A percentile compares a stretch with the other conserved stretches of the same genome.
Evolutionary conservation across 53 echinoderm and acorn worm genomes (phyloP).

Genomic region (Henricia sp.): DNA sequence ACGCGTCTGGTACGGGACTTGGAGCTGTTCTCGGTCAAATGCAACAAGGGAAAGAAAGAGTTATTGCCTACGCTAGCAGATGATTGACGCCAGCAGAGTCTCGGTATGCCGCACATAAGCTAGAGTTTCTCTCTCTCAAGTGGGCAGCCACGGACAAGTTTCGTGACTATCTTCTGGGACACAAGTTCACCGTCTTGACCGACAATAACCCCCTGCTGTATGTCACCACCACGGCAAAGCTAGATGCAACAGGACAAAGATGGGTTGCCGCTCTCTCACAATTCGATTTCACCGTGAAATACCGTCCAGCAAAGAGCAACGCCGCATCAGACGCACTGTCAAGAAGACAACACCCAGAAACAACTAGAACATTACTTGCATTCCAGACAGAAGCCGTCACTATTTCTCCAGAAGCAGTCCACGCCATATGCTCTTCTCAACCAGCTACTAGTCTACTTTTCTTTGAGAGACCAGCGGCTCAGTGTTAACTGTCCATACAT

Average conservation of each 20-base stretch:
- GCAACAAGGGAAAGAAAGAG: slow-evolving; percentile 22
- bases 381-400: background rate
- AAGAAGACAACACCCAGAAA: background rate
- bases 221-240: slow-evolving; percentile 64
- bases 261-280: slow-evolving; percentile 33
- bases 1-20: slow-evolving; percentile 22
- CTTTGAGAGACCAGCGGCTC: background rate
- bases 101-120: slow-evolving; percentile 60
- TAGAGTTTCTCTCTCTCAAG: slow-evolving; percentile 68
- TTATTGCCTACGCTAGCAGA: no score
- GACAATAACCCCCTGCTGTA: slow-evolving; percentile 70
- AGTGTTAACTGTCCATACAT: background rate
- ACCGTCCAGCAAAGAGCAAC: slow-evolving; percentile 23
- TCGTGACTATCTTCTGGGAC: slow-evolving; percentile 56
- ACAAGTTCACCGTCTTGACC: slow-evolving; percentile 56
- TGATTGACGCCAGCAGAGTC: slow-evolving; percentile 47
- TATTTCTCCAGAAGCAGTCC: background rate
- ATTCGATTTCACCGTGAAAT: slow-evolving; percentile 15
- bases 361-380: background rate
- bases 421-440: background rate
- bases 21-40: slow-evolving; percentile 23
- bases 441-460: background rate
- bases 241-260: slow-evolving; percentile 27
- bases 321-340: slow-evolving; percentile 25
- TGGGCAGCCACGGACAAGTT: slow-evolving; percentile 72